These are phyloP conservation scores for Drosophila arizonae DNA, from an alignment of 1,140 invertebrate species.

Conservation along the genomic window DNA sequence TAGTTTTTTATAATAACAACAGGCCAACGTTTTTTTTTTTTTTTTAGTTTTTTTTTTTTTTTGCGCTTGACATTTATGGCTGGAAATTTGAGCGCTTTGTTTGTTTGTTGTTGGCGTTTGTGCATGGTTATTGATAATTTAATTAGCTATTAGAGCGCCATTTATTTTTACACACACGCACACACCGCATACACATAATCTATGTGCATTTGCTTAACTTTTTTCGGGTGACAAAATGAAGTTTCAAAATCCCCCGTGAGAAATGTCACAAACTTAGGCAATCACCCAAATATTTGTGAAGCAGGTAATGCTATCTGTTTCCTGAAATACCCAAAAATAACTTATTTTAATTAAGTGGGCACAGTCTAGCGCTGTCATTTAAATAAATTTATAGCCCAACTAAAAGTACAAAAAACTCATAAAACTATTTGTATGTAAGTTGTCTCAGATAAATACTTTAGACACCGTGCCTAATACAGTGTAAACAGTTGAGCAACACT, in stretches of 20 bases:
- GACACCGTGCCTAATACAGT: neutral
- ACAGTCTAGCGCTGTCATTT: neutral
- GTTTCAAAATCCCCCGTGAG: conserved; percentile 12
- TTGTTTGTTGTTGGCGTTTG: conserved; percentile 33
- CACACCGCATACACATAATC: neutral
- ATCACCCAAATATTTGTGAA: neutral
- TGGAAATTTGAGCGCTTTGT: conserved; percentile 54
- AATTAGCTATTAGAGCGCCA: conserved; percentile 70
- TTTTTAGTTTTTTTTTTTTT: conserved; percentile 3
- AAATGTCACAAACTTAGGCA: conserved; percentile 4
- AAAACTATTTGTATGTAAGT: neutral
- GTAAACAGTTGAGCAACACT: neutral
- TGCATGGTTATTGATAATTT: conserved; percentile 70
- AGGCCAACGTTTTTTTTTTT: conserved; percentile 53
- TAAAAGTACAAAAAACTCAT: conserved; percentile 4
- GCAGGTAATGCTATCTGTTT: neutral
- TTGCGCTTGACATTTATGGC: conserved; percentile 69
- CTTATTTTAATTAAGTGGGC: neutral
- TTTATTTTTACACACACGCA: conserved; percentile 34
- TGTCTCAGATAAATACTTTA: neutral
- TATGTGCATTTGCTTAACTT: neutral
- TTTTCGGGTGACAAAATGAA: neutral
- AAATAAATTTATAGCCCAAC: neutral
- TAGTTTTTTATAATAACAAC: conserved; percentile 80
- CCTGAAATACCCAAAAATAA: neutral